A percentile compares a stretch with the other conserved stretches of the same genome.
Evolutionary conservation across 2,888 invertebrate species (phyloP).

Genomic region (Melanchra persicariae): DNA sequence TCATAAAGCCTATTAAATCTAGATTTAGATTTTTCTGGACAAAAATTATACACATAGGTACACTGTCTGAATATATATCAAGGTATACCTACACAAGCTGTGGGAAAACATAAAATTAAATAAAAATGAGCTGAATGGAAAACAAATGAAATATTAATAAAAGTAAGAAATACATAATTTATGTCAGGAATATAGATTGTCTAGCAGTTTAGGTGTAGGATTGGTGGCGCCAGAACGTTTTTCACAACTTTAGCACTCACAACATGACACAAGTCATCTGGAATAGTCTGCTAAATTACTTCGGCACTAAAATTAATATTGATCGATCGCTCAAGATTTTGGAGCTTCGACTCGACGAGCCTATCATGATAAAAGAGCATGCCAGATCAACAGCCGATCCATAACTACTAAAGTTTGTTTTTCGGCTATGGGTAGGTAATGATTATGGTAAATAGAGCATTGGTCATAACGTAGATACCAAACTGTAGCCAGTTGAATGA

Average conservation of each 20-base stretch:
- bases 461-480: background rate
- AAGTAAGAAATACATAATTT: constrained; percentile 41
- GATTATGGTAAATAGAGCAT: background rate
- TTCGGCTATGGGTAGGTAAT: background rate
- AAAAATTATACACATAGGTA: constrained; percentile 8
- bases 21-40: constrained; percentile 6
- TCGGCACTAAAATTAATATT: background rate
- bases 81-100: constrained; percentile 5
- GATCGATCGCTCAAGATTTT: too few species aligned
- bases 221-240: constrained; percentile 28
- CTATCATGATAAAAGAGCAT: too few species aligned
- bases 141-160: constrained; percentile 30
- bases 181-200: constrained; percentile 45
- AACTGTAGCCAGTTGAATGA: background rate
- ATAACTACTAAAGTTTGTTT: background rate
- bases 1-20: too few species aligned
- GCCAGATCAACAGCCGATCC: too few species aligned
- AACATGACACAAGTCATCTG: background rate
- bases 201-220: constrained; percentile 38
- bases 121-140: constrained; percentile 33
- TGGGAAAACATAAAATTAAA: constrained; percentile 39
- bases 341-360: too few species aligned
- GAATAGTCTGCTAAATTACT: background rate
- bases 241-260: background rate
- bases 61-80: background rate